These are phyloP conservation scores for Ophion slaviceki DNA, from an alignment of 2,888 invertebrate species.

Conservation along the genomic window DNA sequence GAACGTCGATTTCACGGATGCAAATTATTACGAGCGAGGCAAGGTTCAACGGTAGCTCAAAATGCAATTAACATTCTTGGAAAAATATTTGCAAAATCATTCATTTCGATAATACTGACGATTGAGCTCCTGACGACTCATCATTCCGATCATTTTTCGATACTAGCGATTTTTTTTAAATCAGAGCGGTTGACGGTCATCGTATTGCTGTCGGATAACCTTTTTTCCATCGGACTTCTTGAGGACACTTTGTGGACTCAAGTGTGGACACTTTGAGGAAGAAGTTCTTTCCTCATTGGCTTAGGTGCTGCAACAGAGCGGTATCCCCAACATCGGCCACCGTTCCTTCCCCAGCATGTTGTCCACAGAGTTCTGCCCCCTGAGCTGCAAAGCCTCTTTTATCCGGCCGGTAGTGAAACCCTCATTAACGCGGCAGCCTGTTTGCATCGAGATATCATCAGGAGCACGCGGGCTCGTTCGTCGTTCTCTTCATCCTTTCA, in stretches of 20 bases:
- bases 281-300: neutral
- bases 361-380: slow-evolving; percentile 44
- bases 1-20: slow-evolving; percentile 67
- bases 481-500: slow-evolving; percentile 68
- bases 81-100: neutral
- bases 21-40: slow-evolving; percentile 17
- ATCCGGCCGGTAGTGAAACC: slow-evolving; percentile 60
- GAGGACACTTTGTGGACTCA: no score
- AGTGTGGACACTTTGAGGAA: no score
- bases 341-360: slow-evolving; percentile 60
- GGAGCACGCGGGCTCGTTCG: slow-evolving; percentile 48
- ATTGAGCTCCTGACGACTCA: neutral
- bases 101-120: neutral
- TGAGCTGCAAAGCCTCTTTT: slow-evolving; percentile 34
- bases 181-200: no score
- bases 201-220: no score
- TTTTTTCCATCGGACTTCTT: no score
- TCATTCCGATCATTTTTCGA: no score
- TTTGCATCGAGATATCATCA: slow-evolving; percentile 77
- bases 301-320: neutral
- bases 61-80: neutral
- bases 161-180: no score
- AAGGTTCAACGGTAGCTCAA: neutral
- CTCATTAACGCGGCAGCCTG: slow-evolving; percentile 78
- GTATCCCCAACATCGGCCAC: slow-evolving; percentile 5